A percentile compares a stretch with the other conserved stretches of the same genome.
Conservation (phyloP, 2,113 vertebrate species). For the Bubalus kerabau region DNA sequence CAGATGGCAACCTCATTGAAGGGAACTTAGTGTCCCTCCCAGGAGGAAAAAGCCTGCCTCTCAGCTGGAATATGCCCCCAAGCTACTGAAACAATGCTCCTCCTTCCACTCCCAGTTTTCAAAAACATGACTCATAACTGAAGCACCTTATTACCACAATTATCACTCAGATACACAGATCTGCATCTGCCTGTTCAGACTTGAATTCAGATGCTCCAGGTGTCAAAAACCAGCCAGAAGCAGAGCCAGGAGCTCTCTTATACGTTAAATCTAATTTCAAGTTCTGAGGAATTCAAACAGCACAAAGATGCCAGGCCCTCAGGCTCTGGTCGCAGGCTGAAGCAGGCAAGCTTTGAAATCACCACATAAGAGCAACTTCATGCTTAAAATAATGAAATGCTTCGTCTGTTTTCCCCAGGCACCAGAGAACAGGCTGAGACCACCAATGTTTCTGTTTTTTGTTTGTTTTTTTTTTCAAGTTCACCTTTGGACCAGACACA, state of each 20-base stretch:
- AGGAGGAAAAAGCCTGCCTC: neutral
- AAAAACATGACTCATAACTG: neutral
- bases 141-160: conserved; percentile 37
- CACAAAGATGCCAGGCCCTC: conserved; percentile 27
- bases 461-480: neutral
- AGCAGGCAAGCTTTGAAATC: conserved; percentile 34
- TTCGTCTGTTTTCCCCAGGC: neutral
- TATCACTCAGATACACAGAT: conserved; percentile 38
- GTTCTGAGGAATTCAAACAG: conserved; percentile 40
- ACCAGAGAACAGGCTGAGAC: neutral
- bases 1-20: neutral
- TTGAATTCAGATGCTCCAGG: conserved; percentile 51
- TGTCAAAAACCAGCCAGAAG: conserved; percentile 38
- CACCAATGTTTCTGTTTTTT: neutral
- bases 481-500: neutral
- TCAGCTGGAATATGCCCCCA: neutral
- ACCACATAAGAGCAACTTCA: neutral
- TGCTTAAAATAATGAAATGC: neutral
- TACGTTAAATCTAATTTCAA: neutral
- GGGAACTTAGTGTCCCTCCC: neutral
- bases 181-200: conserved; percentile 60
- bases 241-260: neutral
- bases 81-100: neutral
- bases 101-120: conserved; percentile 8
- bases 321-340: conserved; percentile 35